phyloP scores from a whole-genome alignment of 2,797 vertebrate species.

The Poecilia gillii region DNA sequence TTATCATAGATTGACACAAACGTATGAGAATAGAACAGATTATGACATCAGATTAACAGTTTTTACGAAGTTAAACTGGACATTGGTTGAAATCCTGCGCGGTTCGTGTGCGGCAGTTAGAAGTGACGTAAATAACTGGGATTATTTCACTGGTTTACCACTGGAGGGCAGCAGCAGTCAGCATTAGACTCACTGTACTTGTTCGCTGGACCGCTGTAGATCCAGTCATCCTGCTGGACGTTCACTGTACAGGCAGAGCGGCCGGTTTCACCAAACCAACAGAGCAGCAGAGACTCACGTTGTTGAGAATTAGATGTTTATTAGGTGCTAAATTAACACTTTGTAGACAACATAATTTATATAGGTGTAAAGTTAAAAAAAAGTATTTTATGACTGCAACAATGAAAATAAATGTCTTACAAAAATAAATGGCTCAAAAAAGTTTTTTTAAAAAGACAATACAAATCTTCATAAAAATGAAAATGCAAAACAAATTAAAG shows the following conservation, averaged over 20 bases:
- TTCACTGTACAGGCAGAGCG: conserved; percentile 9
- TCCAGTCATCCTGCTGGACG: conserved; percentile 38
- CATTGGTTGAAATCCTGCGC: background rate
- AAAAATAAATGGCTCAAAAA: conserved; percentile 80
- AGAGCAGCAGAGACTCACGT: background rate
- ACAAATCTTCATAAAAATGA: conserved; percentile 64
- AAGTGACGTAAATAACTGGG: background rate
- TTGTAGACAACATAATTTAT: conserved; percentile 62
- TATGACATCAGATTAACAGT: background rate
- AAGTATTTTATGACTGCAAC: conserved; percentile 45
- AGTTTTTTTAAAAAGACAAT: conserved; percentile 62
- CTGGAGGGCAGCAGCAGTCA: conserved; percentile 41
- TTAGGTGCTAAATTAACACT: conserved; percentile 61
- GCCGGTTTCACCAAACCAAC: background rate
- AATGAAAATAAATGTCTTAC: conserved; percentile 66
- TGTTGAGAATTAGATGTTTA: conserved; percentile 75
- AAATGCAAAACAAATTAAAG: conserved; percentile 59
- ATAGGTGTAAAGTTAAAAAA: conserved; percentile 61
- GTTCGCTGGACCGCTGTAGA: background rate
- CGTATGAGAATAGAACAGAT: background rate
- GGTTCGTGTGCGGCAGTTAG: background rate
- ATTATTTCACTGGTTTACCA: conserved; percentile 10
- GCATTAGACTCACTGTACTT: background rate
- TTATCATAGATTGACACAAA: background rate
- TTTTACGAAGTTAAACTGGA: background rate